Evolutionary conservation across 2,113 vertebrate species (phyloP).

Genomic region (Thomomys bottae): DNA sequence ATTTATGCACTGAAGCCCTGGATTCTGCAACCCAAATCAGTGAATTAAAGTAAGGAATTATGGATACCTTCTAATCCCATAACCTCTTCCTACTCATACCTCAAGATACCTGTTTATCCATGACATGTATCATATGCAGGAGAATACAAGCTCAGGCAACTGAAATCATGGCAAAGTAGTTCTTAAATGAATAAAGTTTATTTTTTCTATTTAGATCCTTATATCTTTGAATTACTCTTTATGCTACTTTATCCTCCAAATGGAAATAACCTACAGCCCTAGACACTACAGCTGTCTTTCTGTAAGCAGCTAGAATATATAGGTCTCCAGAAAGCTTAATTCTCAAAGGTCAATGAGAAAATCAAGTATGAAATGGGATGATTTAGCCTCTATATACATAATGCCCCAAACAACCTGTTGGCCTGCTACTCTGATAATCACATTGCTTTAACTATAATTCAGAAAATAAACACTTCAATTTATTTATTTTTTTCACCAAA

Average conservation of each 20-base stretch:
- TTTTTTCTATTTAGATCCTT: constrained; percentile 20
- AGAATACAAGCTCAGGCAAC: not conserved
- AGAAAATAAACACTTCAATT: not conserved
- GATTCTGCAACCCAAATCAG: constrained; percentile 52
- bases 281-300: not conserved
- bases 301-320: not conserved
- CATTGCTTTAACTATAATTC: not conserved
- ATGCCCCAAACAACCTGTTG: not conserved
- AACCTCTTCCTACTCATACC: not conserved
- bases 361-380: not conserved
- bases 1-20: constrained; percentile 17
- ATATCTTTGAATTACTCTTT: not conserved
- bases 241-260: not conserved
- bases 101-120: not conserved
- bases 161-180: constrained; percentile 40
- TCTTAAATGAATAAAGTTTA: constrained; percentile 34
- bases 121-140: not conserved
- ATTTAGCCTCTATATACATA: not conserved
- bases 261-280: not conserved
- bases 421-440: constrained; percentile 24
- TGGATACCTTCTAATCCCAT: constrained; percentile 49
- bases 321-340: not conserved
- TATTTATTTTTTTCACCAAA: not conserved
- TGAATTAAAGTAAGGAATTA: constrained; percentile 22
- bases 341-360: constrained; percentile 28